A percentile compares a stretch with the other conserved stretches of the same genome.
Conservation (phyloP, 2,888 invertebrate species). For the Tetragonisca angustula region DNA sequence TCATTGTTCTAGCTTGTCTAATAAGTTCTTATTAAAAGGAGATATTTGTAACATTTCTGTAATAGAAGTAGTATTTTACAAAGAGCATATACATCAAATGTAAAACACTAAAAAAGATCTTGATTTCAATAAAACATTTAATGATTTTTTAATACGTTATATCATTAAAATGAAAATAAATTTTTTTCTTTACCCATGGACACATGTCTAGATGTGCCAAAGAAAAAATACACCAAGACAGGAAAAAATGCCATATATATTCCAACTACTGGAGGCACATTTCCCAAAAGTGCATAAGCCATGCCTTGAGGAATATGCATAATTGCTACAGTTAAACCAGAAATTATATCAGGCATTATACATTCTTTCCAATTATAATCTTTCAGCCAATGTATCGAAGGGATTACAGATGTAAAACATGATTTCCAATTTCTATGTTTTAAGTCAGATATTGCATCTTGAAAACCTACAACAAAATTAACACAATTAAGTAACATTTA, state of each 20-base stretch:
- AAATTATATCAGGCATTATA: constrained; percentile 89
- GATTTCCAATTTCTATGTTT: constrained; percentile 73
- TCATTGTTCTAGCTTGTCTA: constrained; percentile 57
- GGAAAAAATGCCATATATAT: constrained; percentile 87
- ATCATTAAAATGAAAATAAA: background rate
- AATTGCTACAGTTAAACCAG: constrained; percentile 93
- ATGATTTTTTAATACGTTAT: background rate
- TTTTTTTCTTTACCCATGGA: constrained; percentile 86
- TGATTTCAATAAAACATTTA: background rate
- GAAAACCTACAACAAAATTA: constrained; percentile 57
- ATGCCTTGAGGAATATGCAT: constrained; percentile 94
- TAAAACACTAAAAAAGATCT: constrained; percentile 23
- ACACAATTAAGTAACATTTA: background rate
- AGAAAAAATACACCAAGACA: constrained; percentile 86
- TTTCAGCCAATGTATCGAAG: constrained; percentile 87
- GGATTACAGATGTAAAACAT: constrained; percentile 82
- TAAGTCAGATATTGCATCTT: constrained; percentile 54
- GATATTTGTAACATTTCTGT: constrained; percentile 64
- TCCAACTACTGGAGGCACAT: constrained; percentile 85
- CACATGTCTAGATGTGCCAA: constrained; percentile 89
- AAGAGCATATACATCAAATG: constrained; percentile 6
- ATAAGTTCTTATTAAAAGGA: constrained; percentile 60
- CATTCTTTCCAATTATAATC: constrained; percentile 87
- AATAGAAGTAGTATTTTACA: constrained; percentile 64
- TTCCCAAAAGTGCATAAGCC: constrained; percentile 86